Evolutionary conservation across 2,888 invertebrate genomes (phyloP).

Genomic region (Lysandra bellargus): DNA sequence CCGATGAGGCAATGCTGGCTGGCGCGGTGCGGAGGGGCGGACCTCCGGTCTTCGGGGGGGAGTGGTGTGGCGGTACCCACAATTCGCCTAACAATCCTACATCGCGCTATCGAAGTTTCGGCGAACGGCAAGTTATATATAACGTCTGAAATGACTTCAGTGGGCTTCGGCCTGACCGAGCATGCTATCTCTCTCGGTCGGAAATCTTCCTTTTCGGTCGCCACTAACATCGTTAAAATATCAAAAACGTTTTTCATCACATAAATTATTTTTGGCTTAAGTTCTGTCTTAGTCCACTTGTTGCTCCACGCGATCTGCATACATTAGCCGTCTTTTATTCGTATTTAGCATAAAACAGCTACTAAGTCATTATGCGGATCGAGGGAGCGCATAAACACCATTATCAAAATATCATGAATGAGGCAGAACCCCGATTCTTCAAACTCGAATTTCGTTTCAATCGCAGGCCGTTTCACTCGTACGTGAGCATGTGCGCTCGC

Average conservation of each 20-base stretch:
- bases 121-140: no score
- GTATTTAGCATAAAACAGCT: slow-evolving; percentile 75
- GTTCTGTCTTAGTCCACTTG: slow-evolving; percentile 63
- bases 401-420: slow-evolving; percentile 78
- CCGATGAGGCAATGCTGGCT: no score
- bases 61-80: no score
- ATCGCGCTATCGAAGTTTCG: no score
- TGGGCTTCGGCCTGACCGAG: no score
- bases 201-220: no score
- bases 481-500: not conserved
- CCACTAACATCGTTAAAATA: not conserved
- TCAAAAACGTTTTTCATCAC: slow-evolving; percentile 1
- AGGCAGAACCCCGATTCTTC: slow-evolving; percentile 45
- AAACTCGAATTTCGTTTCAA: not conserved
- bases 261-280: slow-evolving; percentile 59
- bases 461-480: not conserved
- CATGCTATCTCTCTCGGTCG: no score
- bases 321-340: slow-evolving; percentile 71
- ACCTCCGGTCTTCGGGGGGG: no score
- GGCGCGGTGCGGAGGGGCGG: no score
- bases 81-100: no score
- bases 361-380: slow-evolving; percentile 71
- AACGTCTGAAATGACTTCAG: no score
- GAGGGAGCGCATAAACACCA: slow-evolving; percentile 73
- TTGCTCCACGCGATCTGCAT: slow-evolving; percentile 78